Conservation (phyloP, 2,888 invertebrate genomes). For the Tetheella fluctuosa region DNA sequence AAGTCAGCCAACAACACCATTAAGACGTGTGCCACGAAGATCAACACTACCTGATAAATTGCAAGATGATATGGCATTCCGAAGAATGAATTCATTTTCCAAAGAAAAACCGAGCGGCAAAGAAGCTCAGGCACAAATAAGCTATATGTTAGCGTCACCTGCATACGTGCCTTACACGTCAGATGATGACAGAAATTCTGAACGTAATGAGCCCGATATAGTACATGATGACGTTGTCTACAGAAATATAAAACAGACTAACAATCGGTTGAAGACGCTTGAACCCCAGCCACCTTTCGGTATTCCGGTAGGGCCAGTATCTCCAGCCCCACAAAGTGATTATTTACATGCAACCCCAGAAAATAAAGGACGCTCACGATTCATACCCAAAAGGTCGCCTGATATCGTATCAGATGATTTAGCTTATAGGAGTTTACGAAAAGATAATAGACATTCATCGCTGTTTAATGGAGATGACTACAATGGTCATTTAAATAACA, state of each 20-base stretch:
- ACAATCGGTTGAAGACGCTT: slow-evolving; percentile 87
- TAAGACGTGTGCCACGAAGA: slow-evolving; percentile 67
- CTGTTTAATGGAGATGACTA: slow-evolving; percentile 78
- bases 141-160: slow-evolving; percentile 89
- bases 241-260: slow-evolving; percentile 91
- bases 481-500: slow-evolving; percentile 76
- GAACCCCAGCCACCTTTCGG: slow-evolving; percentile 96
- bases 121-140: slow-evolving; percentile 79
- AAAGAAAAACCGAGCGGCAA: slow-evolving; percentile 77
- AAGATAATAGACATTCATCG: slow-evolving; percentile 87
- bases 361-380: slow-evolving; percentile 83
- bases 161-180: slow-evolving; percentile 82
- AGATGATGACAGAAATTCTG: slow-evolving; percentile 80
- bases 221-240: slow-evolving; percentile 93
- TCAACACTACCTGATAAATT: slow-evolving; percentile 86
- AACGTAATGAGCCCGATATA: slow-evolving; percentile 91
- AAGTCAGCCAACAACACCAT: slow-evolving; percentile 77
- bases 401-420: slow-evolving; percentile 94
- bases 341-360: slow-evolving; percentile 91
- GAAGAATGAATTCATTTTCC: slow-evolving; percentile 86
- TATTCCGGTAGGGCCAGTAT: slow-evolving; percentile 93
- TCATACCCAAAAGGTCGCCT: slow-evolving; percentile 88
- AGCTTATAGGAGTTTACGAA: slow-evolving; percentile 92
- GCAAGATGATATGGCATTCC: slow-evolving; percentile 92
- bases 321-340: slow-evolving; percentile 91